phyloP scores from a whole-genome alignment of 2,113 vertebrate species.

The Astur gentilis region DNA sequence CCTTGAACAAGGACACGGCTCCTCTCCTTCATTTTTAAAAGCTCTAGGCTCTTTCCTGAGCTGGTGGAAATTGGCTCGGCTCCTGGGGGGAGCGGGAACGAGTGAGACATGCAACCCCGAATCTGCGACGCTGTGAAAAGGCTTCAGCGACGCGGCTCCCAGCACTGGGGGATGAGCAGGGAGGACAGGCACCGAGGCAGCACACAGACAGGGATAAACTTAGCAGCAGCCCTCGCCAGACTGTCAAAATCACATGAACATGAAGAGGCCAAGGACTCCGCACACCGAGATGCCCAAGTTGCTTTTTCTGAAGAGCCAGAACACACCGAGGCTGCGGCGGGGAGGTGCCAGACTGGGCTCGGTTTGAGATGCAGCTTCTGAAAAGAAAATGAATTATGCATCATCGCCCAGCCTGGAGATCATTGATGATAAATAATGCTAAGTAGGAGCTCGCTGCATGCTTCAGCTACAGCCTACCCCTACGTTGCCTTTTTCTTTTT shows the following conservation, averaged over 20 bases:
- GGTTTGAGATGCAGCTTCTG: background rate
- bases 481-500: background rate
- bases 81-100: background rate
- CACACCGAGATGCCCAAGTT: background rate
- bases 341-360: conserved; percentile 3
- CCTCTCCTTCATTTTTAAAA: background rate
- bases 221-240: background rate
- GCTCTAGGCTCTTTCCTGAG: background rate
- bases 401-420: conserved; percentile 47
- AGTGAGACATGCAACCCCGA: background rate
- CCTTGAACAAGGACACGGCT: rapidly evolving
- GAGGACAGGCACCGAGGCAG: background rate
- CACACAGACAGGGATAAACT: background rate
- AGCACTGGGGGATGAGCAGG: background rate
- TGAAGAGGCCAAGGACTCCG: background rate
- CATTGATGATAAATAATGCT: conserved; percentile 64
- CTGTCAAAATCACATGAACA: background rate
- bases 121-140: background rate
- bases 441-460: conserved; percentile 6
- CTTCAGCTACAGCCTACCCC: background rate
- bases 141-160: background rate
- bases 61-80: background rate
- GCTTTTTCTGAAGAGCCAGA: background rate
- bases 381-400: conserved; percentile 66
- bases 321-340: background rate